These are phyloP conservation scores for Acronicta psi DNA, from an alignment of 2,888 invertebrate genomes.

Conservation along the genomic window DNA sequence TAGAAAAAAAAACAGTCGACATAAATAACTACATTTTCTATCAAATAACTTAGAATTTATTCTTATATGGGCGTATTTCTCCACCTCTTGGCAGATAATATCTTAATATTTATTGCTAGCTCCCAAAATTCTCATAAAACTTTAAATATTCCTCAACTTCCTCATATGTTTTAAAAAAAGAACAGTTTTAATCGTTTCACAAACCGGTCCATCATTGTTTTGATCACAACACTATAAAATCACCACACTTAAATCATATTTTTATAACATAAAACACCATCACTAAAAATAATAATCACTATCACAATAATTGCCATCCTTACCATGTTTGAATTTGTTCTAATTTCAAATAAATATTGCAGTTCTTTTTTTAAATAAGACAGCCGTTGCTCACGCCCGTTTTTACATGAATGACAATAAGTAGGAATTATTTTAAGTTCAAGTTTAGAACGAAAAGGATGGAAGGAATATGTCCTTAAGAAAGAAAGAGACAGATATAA, in stretches of 20 bases:
- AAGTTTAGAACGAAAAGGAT: slow-evolving; percentile 25
- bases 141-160: not conserved
- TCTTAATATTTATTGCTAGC: too few species aligned
- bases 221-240: slow-evolving; percentile 33
- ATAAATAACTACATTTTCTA: too few species aligned
- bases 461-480: slow-evolving; percentile 29
- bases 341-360: not conserved
- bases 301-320: slow-evolving; percentile 25
- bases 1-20: too few species aligned
- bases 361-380: slow-evolving; percentile 6
- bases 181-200: slow-evolving; percentile 15
- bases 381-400: slow-evolving; percentile 26
- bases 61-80: too few species aligned
- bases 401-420: slow-evolving; percentile 42
- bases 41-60: too few species aligned
- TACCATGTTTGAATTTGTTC: slow-evolving; percentile 58
- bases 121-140: not conserved
- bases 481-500: slow-evolving; percentile 34
- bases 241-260: slow-evolving; percentile 22
- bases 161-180: slow-evolving; percentile 4
- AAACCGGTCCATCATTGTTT: slow-evolving; percentile 51
- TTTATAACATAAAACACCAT: slow-evolving; percentile 22
- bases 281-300: slow-evolving; percentile 19
- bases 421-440: slow-evolving; percentile 31
- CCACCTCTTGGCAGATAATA: too few species aligned